Evolutionary conservation across 1,140 invertebrate genomes (phyloP).

Genomic region (Formica selysi): DNA sequence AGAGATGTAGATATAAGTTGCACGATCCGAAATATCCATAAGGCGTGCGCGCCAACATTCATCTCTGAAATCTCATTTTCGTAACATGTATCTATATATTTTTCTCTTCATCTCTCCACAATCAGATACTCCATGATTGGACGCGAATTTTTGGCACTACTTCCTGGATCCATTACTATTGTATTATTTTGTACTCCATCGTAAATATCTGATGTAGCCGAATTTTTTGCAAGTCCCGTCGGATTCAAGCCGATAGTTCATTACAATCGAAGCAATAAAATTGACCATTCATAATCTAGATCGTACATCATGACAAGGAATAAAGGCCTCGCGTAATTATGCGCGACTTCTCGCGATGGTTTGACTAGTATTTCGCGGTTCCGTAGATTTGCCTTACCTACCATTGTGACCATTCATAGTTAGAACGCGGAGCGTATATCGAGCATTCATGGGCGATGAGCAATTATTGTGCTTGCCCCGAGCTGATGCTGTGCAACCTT

Average conservation of each 20-base stretch:
- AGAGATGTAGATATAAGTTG: not conserved
- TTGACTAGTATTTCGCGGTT: slow-evolving; percentile 31
- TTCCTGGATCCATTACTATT: slow-evolving; percentile 15
- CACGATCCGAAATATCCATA: slow-evolving; percentile 21
- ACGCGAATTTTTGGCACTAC: slow-evolving; percentile 40
- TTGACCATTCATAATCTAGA: not conserved
- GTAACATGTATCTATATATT: slow-evolving; percentile 5
- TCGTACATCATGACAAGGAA: not conserved
- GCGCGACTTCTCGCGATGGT: slow-evolving; percentile 4
- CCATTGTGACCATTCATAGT: slow-evolving; percentile 12
- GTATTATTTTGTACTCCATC: slow-evolving; percentile 41
- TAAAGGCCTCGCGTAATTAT: slow-evolving; percentile 8
- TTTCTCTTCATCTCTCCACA: slow-evolving; percentile 16
- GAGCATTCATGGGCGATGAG: slow-evolving; percentile 66
- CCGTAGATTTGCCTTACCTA: not conserved
- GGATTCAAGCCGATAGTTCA: slow-evolving; percentile 7
- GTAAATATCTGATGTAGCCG: not conserved
- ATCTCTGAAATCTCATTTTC: slow-evolving; percentile 38
- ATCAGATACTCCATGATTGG: slow-evolving; percentile 2
- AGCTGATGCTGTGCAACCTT: slow-evolving; percentile 43
- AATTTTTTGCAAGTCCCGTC: slow-evolving; percentile 3
- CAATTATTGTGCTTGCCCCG: slow-evolving; percentile 62
- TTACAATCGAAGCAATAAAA: not conserved
- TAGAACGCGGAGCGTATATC: slow-evolving; percentile 48
- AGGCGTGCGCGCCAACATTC: slow-evolving; percentile 40